A percentile compares a stretch with the other conserved stretches of the same genome.
Evolutionary conservation across 2,113 vertebrate species (phyloP).

Genomic region (Rhinolophus ferrumequinum): DNA sequence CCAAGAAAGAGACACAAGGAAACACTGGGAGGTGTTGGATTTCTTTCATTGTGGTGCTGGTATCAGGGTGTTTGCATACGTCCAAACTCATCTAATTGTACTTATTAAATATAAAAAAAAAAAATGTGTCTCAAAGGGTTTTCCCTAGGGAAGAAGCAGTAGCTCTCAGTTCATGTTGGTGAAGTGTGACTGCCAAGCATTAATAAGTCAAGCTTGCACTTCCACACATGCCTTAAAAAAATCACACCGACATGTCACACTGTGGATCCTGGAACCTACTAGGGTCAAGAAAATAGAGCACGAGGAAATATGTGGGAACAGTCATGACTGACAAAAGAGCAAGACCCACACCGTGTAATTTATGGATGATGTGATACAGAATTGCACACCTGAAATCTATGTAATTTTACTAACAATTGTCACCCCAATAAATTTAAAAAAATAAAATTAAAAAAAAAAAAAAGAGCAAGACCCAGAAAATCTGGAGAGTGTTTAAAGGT

Average conservation of each 20-base stretch:
- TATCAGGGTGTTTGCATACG: neutral
- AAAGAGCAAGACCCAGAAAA: neutral
- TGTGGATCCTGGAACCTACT: neutral
- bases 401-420: no score
- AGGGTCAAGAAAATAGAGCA: neutral
- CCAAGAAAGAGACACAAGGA: no score
- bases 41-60: neutral
- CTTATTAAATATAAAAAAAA: neutral
- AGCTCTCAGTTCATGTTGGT: neutral
- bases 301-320: neutral
- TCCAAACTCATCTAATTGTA: neutral
- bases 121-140: neutral
- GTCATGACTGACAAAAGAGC: neutral
- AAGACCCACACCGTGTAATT: no score
- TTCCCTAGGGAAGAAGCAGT: neutral
- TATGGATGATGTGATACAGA: no score
- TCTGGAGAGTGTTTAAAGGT: neutral
- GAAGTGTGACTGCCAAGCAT: accelerated
- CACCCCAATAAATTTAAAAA: no score
- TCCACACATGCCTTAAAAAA: neutral
- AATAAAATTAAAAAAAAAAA: no score
- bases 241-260: neutral
- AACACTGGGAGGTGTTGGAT: neutral
- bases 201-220: neutral
- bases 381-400: no score